Evolutionary conservation across 2,888 invertebrate genomes (phyloP), one percentile per base, ranked within the genome.

Genomic region (Rhagium mordax): DNA sequence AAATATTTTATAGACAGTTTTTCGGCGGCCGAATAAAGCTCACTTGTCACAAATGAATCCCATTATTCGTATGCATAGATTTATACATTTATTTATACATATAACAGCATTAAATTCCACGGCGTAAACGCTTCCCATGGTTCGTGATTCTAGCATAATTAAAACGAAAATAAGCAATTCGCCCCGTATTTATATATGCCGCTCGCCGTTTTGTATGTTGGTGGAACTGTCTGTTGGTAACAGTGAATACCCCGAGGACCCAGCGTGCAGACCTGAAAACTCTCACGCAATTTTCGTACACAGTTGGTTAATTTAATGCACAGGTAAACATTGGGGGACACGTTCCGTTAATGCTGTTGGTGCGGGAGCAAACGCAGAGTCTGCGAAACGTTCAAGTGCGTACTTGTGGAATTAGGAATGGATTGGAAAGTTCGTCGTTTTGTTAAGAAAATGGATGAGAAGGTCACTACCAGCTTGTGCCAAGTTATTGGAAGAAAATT

Each of bases 241-340:
- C 29, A 21, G 51, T 51, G 18, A 51, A 61, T 70, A 51, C 70
- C 70, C 70, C 61, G 47, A 61, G 70, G 70, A 70, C 51, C 21
- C 33, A 16, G 41, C 33, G 7, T 61, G 51, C 70, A 61, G 51
- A 51, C 70, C 51, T 21, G 61, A 33, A 70, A 70, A 61, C 55
- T 70, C 70, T 70, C 70, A 70, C 62, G 70, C 61, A 61, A 60
- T 61, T 67, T 67, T 67, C 21, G 67, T 41, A 41, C 53, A 53
- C 57, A 48, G 67, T 67, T 53, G 55, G 55, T 55, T 29, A 66
- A 66, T 55, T 66, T 67, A 67, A 67, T 67, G 57, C 57, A 18
- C 67, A 57, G 57, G 47, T 67, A 67, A 67, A 67, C 67, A 67
- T 10, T 57, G 57, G 57, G 57, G 55, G 67, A 67, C 48, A 64